phyloP scores from a whole-genome alignment of 2,113 vertebrate species.

The Erpornis zantholeuca region DNA sequence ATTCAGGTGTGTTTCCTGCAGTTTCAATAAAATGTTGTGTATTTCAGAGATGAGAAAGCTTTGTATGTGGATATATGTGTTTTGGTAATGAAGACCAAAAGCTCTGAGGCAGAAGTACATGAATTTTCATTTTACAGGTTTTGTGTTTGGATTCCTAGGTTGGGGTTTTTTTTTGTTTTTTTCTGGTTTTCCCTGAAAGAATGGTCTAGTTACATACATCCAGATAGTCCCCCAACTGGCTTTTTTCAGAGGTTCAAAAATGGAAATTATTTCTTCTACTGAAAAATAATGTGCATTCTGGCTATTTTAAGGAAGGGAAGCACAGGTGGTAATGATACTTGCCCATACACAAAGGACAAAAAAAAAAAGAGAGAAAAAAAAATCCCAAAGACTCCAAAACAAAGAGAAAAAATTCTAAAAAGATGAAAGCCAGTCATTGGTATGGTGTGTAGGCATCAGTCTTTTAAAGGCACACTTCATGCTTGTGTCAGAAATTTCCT shows the following conservation, averaged over 20 bases:
- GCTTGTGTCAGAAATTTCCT: not conserved
- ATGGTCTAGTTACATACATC: not conserved
- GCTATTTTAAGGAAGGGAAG: not conserved
- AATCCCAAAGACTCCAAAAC: not conserved
- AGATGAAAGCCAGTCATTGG: not conserved
- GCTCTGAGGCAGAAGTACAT: not conserved
- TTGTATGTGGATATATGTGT: not conserved
- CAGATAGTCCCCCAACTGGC: not conserved
- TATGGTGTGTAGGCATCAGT: not conserved
- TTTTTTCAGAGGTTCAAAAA: not conserved
- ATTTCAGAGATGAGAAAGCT: not conserved
- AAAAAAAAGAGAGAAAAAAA: not conserved
- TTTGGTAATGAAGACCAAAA: not conserved
- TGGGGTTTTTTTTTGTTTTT: not conserved
- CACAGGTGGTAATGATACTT: not conserved
- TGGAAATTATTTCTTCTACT: not conserved
- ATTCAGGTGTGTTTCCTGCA: not conserved
- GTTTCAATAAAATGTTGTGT: not conserved
- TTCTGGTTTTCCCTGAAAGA: not conserved
- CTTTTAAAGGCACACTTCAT: not conserved
- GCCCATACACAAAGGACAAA: not conserved
- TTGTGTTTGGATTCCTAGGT: not conserved
- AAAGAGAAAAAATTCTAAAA: not conserved
- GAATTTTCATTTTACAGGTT: not conserved
- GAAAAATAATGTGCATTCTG: not conserved